Evolutionary conservation across 92 coral and sea anemone species (phyloP), one percentile per base, ranked within the genome.

Genomic region (Actinostola sp.): DNA sequence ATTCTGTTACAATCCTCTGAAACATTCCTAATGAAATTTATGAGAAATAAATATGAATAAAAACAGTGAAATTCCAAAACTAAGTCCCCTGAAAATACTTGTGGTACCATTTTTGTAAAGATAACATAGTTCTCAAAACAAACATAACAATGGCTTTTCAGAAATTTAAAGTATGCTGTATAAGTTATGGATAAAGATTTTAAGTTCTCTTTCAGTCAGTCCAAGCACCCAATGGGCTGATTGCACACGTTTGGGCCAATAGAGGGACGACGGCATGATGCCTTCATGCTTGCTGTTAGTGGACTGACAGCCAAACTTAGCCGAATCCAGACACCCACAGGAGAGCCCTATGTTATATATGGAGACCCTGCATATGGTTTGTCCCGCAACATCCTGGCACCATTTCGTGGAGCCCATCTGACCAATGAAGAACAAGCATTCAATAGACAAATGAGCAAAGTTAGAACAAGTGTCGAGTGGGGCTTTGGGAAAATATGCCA

Each of bases 321-420:
- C 15, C 10, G 61, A 67, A 54, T 84, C 55, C 61, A 50, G 36
- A 89, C 33, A 50, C 88, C 90, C 0, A 74, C 38, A 63, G 94
- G 94, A 41, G 95, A 89, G 25, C 90, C 90, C 19, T 89, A 79
- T 70, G 79, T 88, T 21, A 64, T 84, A 12, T 84, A 88, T 76
- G 89, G 93, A 38, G 86, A 88, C 45, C 86, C 86, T 0, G 93
- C 89, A 10, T 83, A 88, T 83, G 93, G 89, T 12, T 65, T 88
- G n/a, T 34, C 77, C 0, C 42, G 45, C 12, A 88, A 84, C 79
- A 88, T 88, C 15, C 69, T 88, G 16, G 84, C 84, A 23, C 93
- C 89, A 1, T 83, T 73, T 33, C 56, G 86, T 15, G 93, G 93
- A 9, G 81, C 70, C 11, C 70, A 67, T 8, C 51, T 88, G 41